Conservation (phyloP, 2,797 vertebrate genomes). For the Poeciliopsis gracilis region DNA sequence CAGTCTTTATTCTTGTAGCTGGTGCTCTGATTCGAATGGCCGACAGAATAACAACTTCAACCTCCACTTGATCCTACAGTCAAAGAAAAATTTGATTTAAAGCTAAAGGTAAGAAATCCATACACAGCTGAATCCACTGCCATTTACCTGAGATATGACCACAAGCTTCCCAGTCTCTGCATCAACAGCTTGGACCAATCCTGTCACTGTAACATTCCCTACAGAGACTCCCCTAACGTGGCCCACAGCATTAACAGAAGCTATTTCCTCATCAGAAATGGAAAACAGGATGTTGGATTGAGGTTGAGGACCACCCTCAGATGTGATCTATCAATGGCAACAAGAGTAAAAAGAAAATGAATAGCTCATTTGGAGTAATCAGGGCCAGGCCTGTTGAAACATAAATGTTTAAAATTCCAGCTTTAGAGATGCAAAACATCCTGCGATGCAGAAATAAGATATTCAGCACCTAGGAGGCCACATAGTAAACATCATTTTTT, state of each 20-base stretch:
- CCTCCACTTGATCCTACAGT: slow-evolving; percentile 89
- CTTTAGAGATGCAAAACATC: not conserved
- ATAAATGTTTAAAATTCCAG: not conserved
- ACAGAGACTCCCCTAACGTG: slow-evolving; percentile 82
- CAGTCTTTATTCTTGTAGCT: slow-evolving; percentile 91
- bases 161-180: slow-evolving; percentile 91
- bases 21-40: slow-evolving; percentile 90
- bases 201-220: slow-evolving; percentile 88
- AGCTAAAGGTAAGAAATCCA: not conserved
- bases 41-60: slow-evolving; percentile 89
- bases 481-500: slow-evolving; percentile 27
- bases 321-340: slow-evolving; percentile 86
- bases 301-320: slow-evolving; percentile 95
- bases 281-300: slow-evolving; percentile 96
- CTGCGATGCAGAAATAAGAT: not conserved
- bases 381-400: not conserved
- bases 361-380: not conserved
- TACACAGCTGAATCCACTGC: not conserved
- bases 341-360: slow-evolving; percentile 10
- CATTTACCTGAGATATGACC: slow-evolving; percentile 84
- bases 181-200: slow-evolving; percentile 90
- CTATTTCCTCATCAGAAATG: slow-evolving; percentile 80
- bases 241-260: slow-evolving; percentile 83
- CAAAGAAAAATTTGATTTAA: slow-evolving; percentile 29
- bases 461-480: slow-evolving; percentile 24